phyloP scores from a whole-genome alignment of 2,888 invertebrate genomes.

The Tanypteryx hageni region DNA sequence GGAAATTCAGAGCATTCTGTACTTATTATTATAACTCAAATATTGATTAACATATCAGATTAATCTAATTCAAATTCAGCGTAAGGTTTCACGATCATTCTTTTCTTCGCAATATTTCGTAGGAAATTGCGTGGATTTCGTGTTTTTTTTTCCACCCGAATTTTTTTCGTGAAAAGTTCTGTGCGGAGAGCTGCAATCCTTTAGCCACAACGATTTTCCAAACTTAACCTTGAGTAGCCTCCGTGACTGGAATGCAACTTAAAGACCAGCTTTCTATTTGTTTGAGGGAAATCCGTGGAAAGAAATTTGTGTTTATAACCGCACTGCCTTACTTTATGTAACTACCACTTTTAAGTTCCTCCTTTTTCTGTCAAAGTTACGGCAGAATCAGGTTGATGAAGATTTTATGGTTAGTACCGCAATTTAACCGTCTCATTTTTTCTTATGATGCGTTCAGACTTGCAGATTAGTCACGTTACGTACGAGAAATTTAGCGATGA shows the following conservation, averaged over 20 bases:
- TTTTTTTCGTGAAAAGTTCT: neutral
- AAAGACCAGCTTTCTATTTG: slow-evolving; percentile 51
- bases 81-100: neutral
- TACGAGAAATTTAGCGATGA: no score
- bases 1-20: no score
- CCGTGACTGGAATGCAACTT: slow-evolving; percentile 31
- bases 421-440: no score
- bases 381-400: no score
- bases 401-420: no score
- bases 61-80: no score
- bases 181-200: neutral
- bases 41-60: no score
- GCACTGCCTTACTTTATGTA: neutral
- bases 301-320: slow-evolving; percentile 1
- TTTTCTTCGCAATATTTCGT: neutral
- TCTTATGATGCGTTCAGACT: no score
- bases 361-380: no score
- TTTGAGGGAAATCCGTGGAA: slow-evolving; percentile 39
- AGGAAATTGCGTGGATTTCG: neutral
- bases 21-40: no score
- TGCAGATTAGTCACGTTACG: no score
- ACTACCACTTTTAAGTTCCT: neutral
- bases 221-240: slow-evolving; percentile 41
- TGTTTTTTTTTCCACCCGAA: no score
- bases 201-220: slow-evolving; percentile 21